Conservation (phyloP, 2,797 vertebrate species). For the Morelia viridis region DNA sequence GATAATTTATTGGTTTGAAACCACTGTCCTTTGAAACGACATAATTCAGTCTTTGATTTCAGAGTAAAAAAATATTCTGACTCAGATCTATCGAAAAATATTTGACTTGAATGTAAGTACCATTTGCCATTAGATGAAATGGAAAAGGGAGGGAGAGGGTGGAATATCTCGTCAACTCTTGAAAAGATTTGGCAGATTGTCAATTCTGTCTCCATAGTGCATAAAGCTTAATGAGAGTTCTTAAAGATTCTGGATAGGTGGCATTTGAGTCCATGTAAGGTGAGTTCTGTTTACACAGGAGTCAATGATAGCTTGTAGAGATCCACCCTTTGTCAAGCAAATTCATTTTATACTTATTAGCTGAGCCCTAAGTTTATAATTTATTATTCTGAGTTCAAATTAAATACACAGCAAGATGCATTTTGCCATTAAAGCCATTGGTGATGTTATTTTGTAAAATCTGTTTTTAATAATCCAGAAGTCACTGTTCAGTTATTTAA, state of each 20-base stretch:
- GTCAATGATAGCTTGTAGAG: not conserved
- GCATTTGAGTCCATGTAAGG: not conserved
- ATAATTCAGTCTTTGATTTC: not conserved
- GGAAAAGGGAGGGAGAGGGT: not conserved
- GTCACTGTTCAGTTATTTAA: not conserved
- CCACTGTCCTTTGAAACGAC: not conserved
- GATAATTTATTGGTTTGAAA: not conserved
- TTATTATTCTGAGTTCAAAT: not conserved
- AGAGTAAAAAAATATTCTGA: not conserved
- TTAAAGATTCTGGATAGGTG: not conserved
- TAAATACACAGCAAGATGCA: not conserved
- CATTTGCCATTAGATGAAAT: not conserved
- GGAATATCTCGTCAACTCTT: not conserved
- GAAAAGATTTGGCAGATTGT: not conserved
- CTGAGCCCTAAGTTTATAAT: not conserved
- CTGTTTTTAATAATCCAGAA: not conserved
- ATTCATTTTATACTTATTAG: slow-evolving; percentile 1
- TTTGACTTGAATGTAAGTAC: not conserved
- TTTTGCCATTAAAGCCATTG: not conserved
- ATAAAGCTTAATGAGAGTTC: not conserved
- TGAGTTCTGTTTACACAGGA: not conserved
- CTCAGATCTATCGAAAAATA: not conserved
- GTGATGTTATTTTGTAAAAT: not conserved
- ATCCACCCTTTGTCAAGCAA: not conserved
- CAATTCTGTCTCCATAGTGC: not conserved